Evolutionary conservation across 2,888 invertebrate genomes (phyloP).

Genomic region (Cantharis rustica): DNA sequence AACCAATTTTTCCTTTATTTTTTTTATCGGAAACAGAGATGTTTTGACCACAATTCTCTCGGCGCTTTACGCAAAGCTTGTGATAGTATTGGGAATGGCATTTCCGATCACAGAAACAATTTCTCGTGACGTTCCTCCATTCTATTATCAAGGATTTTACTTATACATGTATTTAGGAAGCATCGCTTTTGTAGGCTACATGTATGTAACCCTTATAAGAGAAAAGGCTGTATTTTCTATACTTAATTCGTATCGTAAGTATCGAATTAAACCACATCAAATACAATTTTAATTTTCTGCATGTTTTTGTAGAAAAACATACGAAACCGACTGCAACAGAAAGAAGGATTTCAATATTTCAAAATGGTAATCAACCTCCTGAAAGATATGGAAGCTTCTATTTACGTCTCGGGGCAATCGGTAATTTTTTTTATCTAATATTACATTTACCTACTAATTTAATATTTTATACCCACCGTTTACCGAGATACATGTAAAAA

Average conservation of each 20-base stretch:
- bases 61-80: constrained; percentile 81
- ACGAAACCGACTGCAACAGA: background rate
- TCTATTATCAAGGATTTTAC: constrained; percentile 83
- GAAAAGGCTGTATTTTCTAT: constrained; percentile 53
- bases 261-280: background rate
- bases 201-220: constrained; percentile 70
- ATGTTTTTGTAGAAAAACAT: background rate
- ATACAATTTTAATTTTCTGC: background rate
- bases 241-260: constrained; percentile 53
- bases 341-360: background rate
- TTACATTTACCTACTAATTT: too few species aligned
- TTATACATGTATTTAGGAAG: constrained; percentile 79
- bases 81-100: constrained; percentile 83
- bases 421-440: constrained; percentile 54
- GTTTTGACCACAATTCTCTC: constrained; percentile 75
- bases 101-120: constrained; percentile 88
- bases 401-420: constrained; percentile 81
- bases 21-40: constrained; percentile 60
- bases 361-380: constrained; percentile 44
- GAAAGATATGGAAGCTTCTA: constrained; percentile 85
- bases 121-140: constrained; percentile 73
- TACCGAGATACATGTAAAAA: too few species aligned
- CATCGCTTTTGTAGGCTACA: constrained; percentile 75
- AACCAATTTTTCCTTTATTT: background rate
- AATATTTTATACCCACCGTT: too few species aligned